phyloP scores from a whole-genome alignment of 2,113 vertebrate species.

The Micronycteris hirsuta region DNA sequence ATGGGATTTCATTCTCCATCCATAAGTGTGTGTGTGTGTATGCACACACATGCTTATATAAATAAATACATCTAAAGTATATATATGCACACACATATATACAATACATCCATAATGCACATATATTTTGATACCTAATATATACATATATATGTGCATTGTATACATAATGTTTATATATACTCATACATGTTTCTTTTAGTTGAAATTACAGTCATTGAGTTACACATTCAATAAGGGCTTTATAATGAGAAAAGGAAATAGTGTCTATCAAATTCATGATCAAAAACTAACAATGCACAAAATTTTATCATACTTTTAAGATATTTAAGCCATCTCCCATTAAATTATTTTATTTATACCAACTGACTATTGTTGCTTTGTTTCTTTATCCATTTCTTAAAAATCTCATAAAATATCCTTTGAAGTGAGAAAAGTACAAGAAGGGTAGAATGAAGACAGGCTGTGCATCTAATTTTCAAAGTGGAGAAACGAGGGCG shows the following conservation, averaged over 20 bases:
- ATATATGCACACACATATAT: too few species aligned
- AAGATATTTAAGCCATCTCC: background rate
- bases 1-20: background rate
- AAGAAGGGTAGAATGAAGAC: background rate
- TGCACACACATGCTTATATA: background rate
- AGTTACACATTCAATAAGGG: background rate
- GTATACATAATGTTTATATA: background rate
- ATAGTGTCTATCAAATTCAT: conserved; percentile 26
- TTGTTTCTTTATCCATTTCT: background rate
- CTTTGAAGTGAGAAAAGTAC: background rate
- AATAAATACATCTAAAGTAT: background rate
- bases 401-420: background rate
- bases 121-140: background rate
- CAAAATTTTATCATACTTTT: conserved; percentile 17
- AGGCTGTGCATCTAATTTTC: background rate
- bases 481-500: background rate
- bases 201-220: background rate
- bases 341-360: conserved; percentile 15
- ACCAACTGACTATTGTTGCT: background rate
- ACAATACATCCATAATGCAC: background rate
- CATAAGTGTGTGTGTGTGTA: background rate
- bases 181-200: too few species aligned
- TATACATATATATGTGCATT: background rate
- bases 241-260: background rate
- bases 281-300: conserved; percentile 11